phyloP scores from a whole-genome alignment of 2,888 invertebrate genomes.

The Teleiodes luculella region DNA sequence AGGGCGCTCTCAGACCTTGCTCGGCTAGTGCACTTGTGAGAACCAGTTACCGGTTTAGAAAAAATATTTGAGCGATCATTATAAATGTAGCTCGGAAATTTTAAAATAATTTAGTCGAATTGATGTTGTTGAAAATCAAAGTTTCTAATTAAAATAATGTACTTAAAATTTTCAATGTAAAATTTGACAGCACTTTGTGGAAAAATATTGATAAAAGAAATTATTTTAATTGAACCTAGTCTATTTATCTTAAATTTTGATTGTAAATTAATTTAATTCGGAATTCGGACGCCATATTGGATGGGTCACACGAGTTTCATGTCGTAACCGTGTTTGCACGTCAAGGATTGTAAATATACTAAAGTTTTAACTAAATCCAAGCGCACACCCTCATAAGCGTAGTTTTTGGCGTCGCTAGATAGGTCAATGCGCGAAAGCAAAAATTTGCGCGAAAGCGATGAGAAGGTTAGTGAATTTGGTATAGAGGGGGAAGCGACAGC shows the following conservation, averaged over 20 bases:
- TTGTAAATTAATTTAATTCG: constrained; percentile 48
- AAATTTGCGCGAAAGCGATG: constrained; percentile 61
- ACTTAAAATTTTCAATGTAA: constrained; percentile 75
- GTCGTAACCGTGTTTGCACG: constrained; percentile 24
- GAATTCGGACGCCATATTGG: constrained; percentile 46
- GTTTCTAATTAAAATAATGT: constrained; percentile 73
- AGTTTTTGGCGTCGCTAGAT: constrained; percentile 48
- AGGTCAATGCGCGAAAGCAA: constrained; percentile 39
- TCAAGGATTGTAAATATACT: constrained; percentile 39
- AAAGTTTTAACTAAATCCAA: constrained; percentile 34
- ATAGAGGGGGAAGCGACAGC: constrained; percentile 36
- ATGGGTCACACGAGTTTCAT: constrained; percentile 21
- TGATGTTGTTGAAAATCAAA: constrained; percentile 77
- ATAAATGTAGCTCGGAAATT: constrained; percentile 65
- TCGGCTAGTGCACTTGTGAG: constrained; percentile 53
- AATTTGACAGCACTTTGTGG: constrained; percentile 70
- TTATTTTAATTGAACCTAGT: constrained; percentile 75
- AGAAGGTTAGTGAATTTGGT: constrained; percentile 76
- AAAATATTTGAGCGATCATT: constrained; percentile 75
- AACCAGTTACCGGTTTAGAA: constrained; percentile 68
- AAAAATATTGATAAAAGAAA: constrained; percentile 59
- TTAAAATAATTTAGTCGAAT: constrained; percentile 69
- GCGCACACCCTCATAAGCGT: constrained; percentile 53
- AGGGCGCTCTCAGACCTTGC: constrained; percentile 71
- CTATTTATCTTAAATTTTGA: constrained; percentile 69